These are phyloP conservation scores for Hypercompe scribonia DNA, from an alignment of 2,888 invertebrate genomes.

Conservation along the genomic window DNA sequence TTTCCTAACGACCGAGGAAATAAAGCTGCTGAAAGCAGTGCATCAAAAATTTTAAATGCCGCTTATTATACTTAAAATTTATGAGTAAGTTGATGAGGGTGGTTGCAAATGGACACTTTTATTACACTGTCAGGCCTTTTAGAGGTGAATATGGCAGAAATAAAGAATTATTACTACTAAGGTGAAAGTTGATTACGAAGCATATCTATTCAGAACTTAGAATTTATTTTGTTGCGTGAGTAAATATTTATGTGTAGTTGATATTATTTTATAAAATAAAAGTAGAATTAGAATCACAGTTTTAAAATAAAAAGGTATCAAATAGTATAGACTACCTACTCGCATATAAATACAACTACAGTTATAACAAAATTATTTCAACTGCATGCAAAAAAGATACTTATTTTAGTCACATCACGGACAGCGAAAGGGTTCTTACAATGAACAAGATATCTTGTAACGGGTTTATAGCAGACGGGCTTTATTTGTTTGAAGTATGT, in stretches of 20 bases:
- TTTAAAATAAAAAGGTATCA: too few species aligned
- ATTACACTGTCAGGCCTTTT: slow-evolving; percentile 56
- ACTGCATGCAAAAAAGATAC: neutral
- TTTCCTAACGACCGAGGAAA: slow-evolving; percentile 1
- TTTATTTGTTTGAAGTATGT: neutral
- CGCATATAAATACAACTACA: neutral
- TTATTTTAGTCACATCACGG: slow-evolving; percentile 1
- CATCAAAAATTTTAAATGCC: slow-evolving; percentile 52
- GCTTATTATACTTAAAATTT: slow-evolving; percentile 54
- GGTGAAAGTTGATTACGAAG: neutral
- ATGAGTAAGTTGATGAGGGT: slow-evolving; percentile 65
- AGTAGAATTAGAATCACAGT: too few species aligned
- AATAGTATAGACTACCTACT: too few species aligned
- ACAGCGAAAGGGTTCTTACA: neutral
- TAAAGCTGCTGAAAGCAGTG: slow-evolving; percentile 33
- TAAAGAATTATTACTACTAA: slow-evolving; percentile 41
- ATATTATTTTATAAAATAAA: neutral
- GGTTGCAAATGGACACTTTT: slow-evolving; percentile 66
- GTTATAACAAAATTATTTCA: neutral
- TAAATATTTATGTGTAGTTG: neutral
- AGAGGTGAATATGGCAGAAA: slow-evolving; percentile 44
- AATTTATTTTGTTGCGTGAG: neutral
- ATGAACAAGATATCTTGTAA: slow-evolving; percentile 2
- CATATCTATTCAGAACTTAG: slow-evolving; percentile 12
- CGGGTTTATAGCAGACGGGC: neutral